phyloP scores from a whole-genome alignment of 2,797 vertebrate genomes.

The Channa striata region DNA sequence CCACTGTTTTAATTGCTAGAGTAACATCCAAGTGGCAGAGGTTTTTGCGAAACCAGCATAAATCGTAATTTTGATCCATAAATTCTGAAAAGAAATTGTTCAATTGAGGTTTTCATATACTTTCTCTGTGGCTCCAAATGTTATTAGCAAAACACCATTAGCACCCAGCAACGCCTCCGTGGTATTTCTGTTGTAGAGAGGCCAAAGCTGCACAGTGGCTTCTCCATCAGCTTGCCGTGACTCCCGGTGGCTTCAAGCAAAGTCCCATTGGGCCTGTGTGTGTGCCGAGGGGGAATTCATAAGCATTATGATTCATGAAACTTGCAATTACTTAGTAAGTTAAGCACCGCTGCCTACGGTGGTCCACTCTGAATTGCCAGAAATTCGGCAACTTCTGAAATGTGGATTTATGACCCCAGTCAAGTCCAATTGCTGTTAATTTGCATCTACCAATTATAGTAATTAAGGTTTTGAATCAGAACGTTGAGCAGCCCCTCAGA shows the following conservation, averaged over 20 bases:
- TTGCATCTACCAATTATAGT: constrained; percentile 85
- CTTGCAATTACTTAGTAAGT: constrained; percentile 83
- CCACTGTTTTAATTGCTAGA: constrained; percentile 23
- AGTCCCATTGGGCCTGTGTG: constrained; percentile 60
- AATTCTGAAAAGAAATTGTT: constrained; percentile 31
- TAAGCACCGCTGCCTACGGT: constrained; percentile 77
- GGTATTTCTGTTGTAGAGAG: constrained; percentile 40
- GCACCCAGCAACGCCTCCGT: constrained; percentile 48
- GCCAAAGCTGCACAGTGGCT: constrained; percentile 61
- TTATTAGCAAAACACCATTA: constrained; percentile 60
- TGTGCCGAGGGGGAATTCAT: constrained; percentile 73
- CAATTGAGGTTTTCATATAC: constrained; percentile 41
- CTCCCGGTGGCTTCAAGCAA: constrained; percentile 60
- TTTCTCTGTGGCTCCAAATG: constrained; percentile 46
- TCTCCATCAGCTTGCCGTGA: constrained; percentile 53
- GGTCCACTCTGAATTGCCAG: constrained; percentile 77
- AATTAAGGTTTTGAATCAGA: constrained; percentile 82
- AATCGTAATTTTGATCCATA: constrained; percentile 21
- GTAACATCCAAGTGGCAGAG: constrained; percentile 15
- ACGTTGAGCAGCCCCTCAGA: constrained; percentile 64
- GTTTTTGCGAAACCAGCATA: constrained; percentile 19
- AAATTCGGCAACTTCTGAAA: constrained; percentile 77
- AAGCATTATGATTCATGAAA: constrained; percentile 84
- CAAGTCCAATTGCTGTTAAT: constrained; percentile 86
- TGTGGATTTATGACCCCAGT: constrained; percentile 85